A percentile compares a stretch with the other conserved stretches of the same genome.
Conservation (phyloP, 2,113 vertebrate genomes). For the Channa argus region DNA sequence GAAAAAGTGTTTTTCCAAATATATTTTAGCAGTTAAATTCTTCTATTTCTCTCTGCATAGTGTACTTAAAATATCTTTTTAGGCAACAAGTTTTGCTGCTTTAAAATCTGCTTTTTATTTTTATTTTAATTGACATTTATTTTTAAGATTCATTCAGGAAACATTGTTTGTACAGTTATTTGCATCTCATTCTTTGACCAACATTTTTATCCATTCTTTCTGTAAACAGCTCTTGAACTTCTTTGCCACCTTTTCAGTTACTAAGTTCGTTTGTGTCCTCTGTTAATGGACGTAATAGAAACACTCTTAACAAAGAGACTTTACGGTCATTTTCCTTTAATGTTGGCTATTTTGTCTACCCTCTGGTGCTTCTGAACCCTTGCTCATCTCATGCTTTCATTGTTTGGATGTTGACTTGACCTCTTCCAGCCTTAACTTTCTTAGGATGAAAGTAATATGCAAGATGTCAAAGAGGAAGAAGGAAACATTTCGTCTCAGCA, state of each 20-base stretch:
- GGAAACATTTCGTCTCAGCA: conserved; percentile 15
- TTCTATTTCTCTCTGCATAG: no score
- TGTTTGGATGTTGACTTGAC: conserved; percentile 39
- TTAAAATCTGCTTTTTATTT: not conserved
- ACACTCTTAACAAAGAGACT: conserved; percentile 24
- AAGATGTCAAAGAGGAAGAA: conserved; percentile 27
- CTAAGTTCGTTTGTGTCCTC: conserved; percentile 1
- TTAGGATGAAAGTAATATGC: conserved; percentile 26
- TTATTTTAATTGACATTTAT: conserved; percentile 5
- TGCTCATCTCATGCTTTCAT: not conserved
- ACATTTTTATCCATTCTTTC: conserved; percentile 3
- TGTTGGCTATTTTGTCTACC: not conserved
- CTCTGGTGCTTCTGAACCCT: not conserved
- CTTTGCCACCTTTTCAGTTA: conserved; percentile 22
- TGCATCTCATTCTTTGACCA: not conserved
- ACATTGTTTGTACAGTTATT: conserved; percentile 2
- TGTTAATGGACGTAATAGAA: conserved; percentile 22
- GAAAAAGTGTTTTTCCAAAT: no score
- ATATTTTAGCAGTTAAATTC: no score
- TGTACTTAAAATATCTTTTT: no score
- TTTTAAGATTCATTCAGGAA: not conserved
- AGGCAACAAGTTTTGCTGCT: not conserved
- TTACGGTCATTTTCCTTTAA: conserved; percentile 21
- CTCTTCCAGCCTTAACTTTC: not conserved
- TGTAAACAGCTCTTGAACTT: conserved; percentile 42